A percentile compares a stretch with the other conserved stretches of the same genome.
Conservation (phyloP, 2,888 invertebrate species). For the Cerceris rybyensis region DNA sequence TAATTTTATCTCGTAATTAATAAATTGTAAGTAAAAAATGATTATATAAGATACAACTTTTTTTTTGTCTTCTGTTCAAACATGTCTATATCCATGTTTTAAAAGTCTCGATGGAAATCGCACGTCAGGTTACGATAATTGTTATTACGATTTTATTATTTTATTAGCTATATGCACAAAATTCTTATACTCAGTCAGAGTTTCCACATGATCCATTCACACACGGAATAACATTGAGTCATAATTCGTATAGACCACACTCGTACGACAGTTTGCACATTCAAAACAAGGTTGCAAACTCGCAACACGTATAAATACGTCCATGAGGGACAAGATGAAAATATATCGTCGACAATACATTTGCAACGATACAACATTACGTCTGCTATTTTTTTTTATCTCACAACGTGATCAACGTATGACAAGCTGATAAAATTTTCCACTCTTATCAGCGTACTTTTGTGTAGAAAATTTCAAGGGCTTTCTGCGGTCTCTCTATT, state of each 20-base stretch:
- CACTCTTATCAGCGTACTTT: not conserved
- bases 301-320: constrained; percentile 35
- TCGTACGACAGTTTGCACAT: constrained; percentile 23
- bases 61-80: too few relatives aligned
- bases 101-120: too few relatives aligned
- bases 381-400: constrained; percentile 3
- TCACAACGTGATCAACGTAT: constrained; percentile 14
- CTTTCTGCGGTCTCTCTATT: not conserved
- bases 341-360: constrained; percentile 23
- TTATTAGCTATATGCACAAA: constrained; percentile 25
- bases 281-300: constrained; percentile 39
- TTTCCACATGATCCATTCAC: constrained; percentile 3
- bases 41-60: too few relatives aligned
- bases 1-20: too few relatives aligned
- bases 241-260: not conserved
- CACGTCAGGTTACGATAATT: too few relatives aligned
- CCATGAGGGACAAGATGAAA: constrained; percentile 5
- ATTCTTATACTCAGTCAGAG: constrained; percentile 17
- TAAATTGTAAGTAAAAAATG: too few relatives aligned
- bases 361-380: constrained; percentile 8
- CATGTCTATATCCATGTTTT: too few relatives aligned
- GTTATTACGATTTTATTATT: not conserved
- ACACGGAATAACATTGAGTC: constrained; percentile 3
- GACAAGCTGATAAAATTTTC: constrained; percentile 16
- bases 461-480: not conserved